A percentile compares a stretch with the other conserved stretches of the same genome.
phyloP scores from a whole-genome alignment of 2,113 vertebrate genomes.

The Charadrius vociferus region DNA sequence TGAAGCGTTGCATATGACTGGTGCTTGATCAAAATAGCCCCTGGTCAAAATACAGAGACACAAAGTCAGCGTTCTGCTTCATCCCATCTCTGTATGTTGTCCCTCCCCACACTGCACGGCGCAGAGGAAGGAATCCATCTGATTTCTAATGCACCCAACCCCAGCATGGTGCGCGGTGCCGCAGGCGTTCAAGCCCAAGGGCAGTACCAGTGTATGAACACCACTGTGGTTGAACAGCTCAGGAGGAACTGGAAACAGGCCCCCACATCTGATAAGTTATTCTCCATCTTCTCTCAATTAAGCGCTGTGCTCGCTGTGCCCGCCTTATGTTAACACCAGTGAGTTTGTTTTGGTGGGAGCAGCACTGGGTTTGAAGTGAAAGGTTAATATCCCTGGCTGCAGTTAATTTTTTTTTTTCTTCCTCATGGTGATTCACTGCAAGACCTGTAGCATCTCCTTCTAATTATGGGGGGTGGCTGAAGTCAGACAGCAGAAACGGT shows the following conservation, averaged over 20 bases:
- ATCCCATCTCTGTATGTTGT: not conserved
- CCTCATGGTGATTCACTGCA: not conserved
- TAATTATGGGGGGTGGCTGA: not conserved
- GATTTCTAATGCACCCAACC: not conserved
- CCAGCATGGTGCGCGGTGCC: fast-evolving
- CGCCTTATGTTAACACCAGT: not conserved
- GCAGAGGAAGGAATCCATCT: fast-evolving
- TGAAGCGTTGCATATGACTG: conserved; percentile 22
- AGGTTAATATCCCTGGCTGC: not conserved
- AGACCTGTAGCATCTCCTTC: not conserved
- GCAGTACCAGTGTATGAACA: not conserved
- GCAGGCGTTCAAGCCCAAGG: not conserved
- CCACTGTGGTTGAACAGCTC: not conserved
- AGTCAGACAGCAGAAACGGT: not conserved
- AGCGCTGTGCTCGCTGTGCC: not conserved
- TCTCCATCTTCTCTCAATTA: not conserved
- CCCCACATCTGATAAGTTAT: not conserved
- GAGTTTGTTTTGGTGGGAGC: not conserved
- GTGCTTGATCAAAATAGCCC: conserved; percentile 41
- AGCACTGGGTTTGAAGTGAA: not conserved
- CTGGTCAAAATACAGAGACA: not conserved
- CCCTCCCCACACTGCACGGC: fast-evolving
- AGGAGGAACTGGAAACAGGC: not conserved
- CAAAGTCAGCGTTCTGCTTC: not conserved
- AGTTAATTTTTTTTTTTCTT: not conserved